Evolutionary conservation across 2,113 vertebrate species (phyloP).

Genomic region (Mesoclemmys tuberculata): DNA sequence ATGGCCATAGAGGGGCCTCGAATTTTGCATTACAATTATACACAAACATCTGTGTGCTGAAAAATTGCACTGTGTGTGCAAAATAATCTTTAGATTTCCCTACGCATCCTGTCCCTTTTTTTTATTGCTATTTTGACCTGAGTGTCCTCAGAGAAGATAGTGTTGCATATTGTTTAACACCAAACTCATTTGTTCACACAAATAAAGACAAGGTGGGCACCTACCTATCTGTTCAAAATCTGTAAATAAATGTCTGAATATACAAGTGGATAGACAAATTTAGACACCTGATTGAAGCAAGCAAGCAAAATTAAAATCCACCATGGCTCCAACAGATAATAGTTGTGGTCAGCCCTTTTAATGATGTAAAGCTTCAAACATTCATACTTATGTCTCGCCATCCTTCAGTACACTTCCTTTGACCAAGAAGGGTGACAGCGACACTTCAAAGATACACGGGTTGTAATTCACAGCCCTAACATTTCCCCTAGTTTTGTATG

Average conservation of each 20-base stretch:
- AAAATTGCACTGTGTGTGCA: neutral
- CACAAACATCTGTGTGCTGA: neutral
- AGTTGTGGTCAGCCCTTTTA: neutral
- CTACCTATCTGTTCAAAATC: neutral
- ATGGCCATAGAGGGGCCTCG: neutral
- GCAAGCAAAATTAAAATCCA: neutral
- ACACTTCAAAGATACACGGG: constrained; percentile 14
- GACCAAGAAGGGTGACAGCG: neutral
- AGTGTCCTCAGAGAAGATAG: neutral
- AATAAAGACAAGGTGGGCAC: neutral
- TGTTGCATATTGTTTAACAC: neutral
- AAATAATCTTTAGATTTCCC: neutral
- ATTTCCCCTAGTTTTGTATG: neutral
- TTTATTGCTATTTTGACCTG: neutral
- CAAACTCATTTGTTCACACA: neutral
- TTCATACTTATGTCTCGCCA: neutral
- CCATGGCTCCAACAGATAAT: neutral
- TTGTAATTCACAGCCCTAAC: neutral
- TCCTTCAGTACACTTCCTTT: neutral
- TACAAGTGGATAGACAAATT: neutral
- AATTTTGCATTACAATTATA: neutral
- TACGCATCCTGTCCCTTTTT: neutral
- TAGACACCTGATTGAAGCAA: neutral
- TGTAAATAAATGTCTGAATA: neutral
- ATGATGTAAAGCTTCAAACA: neutral